Evolutionary conservation across 1,140 invertebrate species (phyloP), one percentile per base, ranked within the genome.

Genomic region (Oedothorax gibbosus): DNA sequence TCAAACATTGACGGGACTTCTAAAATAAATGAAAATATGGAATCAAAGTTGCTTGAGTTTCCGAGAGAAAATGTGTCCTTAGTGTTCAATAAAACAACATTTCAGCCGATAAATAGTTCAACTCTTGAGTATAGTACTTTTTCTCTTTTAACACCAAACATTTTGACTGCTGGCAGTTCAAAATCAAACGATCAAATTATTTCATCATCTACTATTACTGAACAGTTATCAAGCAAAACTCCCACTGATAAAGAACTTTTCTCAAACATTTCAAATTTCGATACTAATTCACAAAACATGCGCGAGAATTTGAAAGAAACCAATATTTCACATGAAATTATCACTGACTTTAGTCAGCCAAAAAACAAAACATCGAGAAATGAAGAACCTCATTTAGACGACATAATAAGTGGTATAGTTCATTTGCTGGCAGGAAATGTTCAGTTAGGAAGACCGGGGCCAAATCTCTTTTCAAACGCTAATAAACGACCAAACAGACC

Each of bases 321-420:
- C 18, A 79, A 68, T 54, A 60, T 71, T 9, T 78, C 65, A 18
- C 73, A 77, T n/a, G 64, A 69, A 51, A 77, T 77, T 20, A 69
- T 75, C 57, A 50, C 9, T 51, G 72, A 85, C 62, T 7, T 12
- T 1, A 7, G 7, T 0, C 20, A 20, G 9, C 14, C 56, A 12
- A 78, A 85, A 62, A 85, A 85, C 64, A 77, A 85, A 77, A 66
- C 71, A 11, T 85, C 83, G 20, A 77, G 83, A 53, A 77, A 78
- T 20, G 83, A 85, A 69, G 72, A 85, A 66, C 81, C 85, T 18
- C 85, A 86, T 12, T 69, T 88, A 9, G 87, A 96, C 89, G 96
- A 97, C 88, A 96, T 97, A 11, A 95, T 97, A 69, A 96, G 95
- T 10, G 95, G 95, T 15, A 95, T 97, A 54, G 95, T 97, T 0